Conservation (phyloP, 37 sponge, comb jelly and placozoan genomes). For the Dysidea cf. avara region DNA sequence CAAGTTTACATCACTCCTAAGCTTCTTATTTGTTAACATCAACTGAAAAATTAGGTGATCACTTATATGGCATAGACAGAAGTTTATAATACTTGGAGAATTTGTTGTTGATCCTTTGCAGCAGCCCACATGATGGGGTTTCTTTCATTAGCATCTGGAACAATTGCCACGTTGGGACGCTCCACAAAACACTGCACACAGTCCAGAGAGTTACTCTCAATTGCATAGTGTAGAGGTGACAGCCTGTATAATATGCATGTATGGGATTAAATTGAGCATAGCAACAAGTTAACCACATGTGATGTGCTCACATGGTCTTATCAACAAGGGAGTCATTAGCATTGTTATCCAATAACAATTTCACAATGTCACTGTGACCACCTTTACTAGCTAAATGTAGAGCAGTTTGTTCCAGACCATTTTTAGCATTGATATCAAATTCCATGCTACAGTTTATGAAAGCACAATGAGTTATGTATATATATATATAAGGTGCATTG, state of each 20-base stretch:
- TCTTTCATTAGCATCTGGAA: conserved; percentile 37
- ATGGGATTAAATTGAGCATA: background rate
- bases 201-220: conserved; percentile 33
- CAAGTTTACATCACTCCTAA: conserved; percentile 35
- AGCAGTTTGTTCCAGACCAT: conserved; percentile 54
- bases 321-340: conserved; percentile 68
- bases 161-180: conserved; percentile 29
- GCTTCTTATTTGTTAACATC: conserved; percentile 25
- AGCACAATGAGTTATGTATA: background rate
- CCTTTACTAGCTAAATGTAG: conserved; percentile 60
- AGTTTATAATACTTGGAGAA: conserved; percentile 23
- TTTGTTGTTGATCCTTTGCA: background rate
- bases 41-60: conserved; percentile 8
- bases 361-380: conserved; percentile 26
- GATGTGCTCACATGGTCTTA: conserved; percentile 26
- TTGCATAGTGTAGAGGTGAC: conserved; percentile 79
- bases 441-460: background rate
- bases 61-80: background rate
- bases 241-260: conserved; percentile 10
- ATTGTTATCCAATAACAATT: conserved; percentile 26
- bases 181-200: conserved; percentile 22
- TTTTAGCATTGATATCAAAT: conserved; percentile 57
- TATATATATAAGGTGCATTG: conserved; percentile 4
- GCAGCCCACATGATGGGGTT: conserved; percentile 74
- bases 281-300: background rate